These are phyloP conservation scores for Anolis apletophallus DNA, from an alignment of 2,797 vertebrate species.

Conservation along the genomic window DNA sequence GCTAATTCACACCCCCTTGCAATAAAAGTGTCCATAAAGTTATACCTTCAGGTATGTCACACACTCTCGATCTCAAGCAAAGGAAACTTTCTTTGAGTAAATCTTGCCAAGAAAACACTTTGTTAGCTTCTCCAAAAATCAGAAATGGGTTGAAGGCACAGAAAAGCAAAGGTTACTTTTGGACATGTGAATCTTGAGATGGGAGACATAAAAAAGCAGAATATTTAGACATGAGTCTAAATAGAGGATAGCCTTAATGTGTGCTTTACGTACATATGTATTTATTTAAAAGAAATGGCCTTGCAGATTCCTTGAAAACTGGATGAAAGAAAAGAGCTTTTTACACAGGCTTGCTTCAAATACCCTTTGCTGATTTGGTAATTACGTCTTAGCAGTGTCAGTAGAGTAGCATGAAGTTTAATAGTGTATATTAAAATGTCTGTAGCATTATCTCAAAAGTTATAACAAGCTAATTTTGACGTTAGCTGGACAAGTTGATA, in stretches of 20 bases:
- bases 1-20: too few relatives aligned
- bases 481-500: conserved; percentile 50
- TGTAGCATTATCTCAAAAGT: conserved; percentile 56
- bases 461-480: conserved; percentile 53
- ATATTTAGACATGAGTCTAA: neutral
- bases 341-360: conserved; percentile 30
- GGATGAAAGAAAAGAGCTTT: conserved; percentile 18
- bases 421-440: conserved; percentile 51
- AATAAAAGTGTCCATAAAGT: too few relatives aligned
- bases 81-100: too few relatives aligned
- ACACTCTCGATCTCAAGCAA: too few relatives aligned
- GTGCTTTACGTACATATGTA: neutral
- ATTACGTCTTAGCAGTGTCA: conserved; percentile 46
- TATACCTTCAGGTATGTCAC: too few relatives aligned
- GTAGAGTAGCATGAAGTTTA: conserved; percentile 39
- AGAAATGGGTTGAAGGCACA: too few relatives aligned
- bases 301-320: conserved; percentile 37
- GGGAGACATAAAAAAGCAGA: conserved; percentile 34
- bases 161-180: neutral
- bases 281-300: neutral
- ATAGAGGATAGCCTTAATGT: neutral
- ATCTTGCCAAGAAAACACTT: too few relatives aligned
- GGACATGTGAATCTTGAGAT: neutral
- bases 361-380: conserved; percentile 48
- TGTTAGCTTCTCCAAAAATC: too few relatives aligned